Evolutionary conservation across 37 sponge, comb jelly and placozoan species (phyloP).

Genomic region (Dysidea cf. avara): DNA sequence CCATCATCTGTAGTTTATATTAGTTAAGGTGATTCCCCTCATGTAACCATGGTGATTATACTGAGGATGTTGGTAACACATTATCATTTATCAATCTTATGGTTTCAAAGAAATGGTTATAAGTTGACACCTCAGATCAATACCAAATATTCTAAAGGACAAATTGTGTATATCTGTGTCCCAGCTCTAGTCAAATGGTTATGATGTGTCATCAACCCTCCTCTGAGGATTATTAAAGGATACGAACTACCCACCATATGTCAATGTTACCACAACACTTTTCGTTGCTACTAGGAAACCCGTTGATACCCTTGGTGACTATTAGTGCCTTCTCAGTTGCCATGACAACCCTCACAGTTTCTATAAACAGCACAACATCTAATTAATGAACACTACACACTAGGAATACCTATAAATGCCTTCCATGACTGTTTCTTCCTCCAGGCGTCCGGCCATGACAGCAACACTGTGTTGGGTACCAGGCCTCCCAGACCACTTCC

Average conservation of each 20-base stretch:
- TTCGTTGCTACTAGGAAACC: constrained; percentile 89
- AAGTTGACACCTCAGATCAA: no score
- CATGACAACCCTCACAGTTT: constrained; percentile 59
- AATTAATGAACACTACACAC: not conserved
- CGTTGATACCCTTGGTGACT: constrained; percentile 84
- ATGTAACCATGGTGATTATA: not conserved
- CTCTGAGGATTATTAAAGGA: not conserved
- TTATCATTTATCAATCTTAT: no score
- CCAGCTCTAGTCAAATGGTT: no score
- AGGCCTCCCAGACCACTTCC: constrained; percentile 92
- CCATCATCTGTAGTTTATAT: constrained; percentile 80
- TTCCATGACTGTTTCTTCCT: constrained; percentile 75
- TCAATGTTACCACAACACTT: constrained; percentile 86
- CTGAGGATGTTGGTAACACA: no score
- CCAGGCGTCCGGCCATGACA: constrained; percentile 97
- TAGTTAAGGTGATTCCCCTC: not conserved
- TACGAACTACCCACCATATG: constrained; percentile 99
- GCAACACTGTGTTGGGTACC: constrained; percentile 87
- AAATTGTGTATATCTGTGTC: no score
- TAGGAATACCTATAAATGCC: constrained; percentile 69
- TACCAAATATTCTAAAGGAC: no score
- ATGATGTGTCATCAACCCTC: no score
- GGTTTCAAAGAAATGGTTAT: not conserved
- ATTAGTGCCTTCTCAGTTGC: constrained; percentile 73
- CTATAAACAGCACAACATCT: constrained; percentile 22